Evolutionary conservation across 2,888 invertebrate genomes (phyloP), one percentile per base, ranked within the genome.

Genomic region (Scelioninae gen. 2): DNA sequence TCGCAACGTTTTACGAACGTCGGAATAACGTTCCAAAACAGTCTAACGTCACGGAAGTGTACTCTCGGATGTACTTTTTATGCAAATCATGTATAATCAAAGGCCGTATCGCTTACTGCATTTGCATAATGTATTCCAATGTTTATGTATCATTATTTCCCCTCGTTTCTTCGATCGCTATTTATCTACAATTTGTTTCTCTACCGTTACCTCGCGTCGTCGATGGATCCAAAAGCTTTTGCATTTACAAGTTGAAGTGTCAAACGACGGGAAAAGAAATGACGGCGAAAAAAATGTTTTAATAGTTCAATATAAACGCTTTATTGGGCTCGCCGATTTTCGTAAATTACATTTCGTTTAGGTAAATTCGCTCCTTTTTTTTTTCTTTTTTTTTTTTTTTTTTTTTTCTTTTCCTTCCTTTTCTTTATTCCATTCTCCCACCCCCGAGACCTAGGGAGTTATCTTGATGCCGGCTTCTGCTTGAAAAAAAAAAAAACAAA

Each of bases 161-260:
- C n/a, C n/a, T n/a, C n/a, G n/a, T n/a, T n/a, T n/a, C n/a, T 65
- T 53, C 35, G 46, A 55, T 60, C 68, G 63, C 61, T 50, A 50
- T 46, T 13, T 77, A 76, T 77, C 77, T 78, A 78, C 75, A 50
- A 72, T 70, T 70, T 76, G n/a, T 46, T 50, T 15, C 3, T 55
- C 55, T 67, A 67, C 39, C 19, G 11, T 67, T 61, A 50, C 11
- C 68, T 70, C 61, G 28, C 19, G 63, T 55, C 68, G 71, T n/a
- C 22, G 28, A 19, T 43, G 25, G 4, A n/a, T 19, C 9, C 31
- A 25, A 46, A 37, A 41, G 15, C 46, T 63, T 70, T 73, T 64
- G 43, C 45, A 69, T 50, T 64, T 22, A 33, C 67, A 75, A 61
- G 74, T 76, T 60, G 73, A 55, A 73, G 67, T n/a, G n/a, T n/a